These are phyloP conservation scores for Nipponacmea schrenckii DNA, from an alignment of 2,888 invertebrate genomes.

Conservation along the genomic window DNA sequence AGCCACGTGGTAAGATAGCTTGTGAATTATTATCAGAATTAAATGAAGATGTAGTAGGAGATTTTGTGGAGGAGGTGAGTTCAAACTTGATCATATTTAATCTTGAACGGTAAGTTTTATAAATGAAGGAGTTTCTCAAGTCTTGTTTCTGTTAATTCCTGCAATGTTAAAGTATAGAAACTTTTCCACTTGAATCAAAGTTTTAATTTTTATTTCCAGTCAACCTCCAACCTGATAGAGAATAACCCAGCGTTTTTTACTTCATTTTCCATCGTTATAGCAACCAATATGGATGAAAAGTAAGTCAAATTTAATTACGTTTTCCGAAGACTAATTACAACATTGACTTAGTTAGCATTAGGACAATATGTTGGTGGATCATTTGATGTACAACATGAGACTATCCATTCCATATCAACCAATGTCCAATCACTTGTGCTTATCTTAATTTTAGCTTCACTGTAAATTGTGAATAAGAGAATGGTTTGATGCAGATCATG, in stretches of 20 bases:
- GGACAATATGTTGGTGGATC: too few relatives aligned
- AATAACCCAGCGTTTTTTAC: conserved; percentile 90
- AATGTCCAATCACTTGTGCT: too few relatives aligned
- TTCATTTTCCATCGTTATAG: conserved; percentile 87
- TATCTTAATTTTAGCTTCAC: too few relatives aligned
- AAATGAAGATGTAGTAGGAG: conserved; percentile 92
- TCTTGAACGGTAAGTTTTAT: too few relatives aligned
- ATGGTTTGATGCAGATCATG: too few relatives aligned
- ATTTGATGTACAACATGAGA: too few relatives aligned
- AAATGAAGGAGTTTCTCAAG: not conserved
- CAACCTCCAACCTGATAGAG: conserved; percentile 83
- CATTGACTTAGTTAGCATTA: too few relatives aligned
- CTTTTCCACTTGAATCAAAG: not conserved
- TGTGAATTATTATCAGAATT: conserved; percentile 86
- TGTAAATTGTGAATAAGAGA: too few relatives aligned
- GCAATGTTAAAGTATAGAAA: not conserved
- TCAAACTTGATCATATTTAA: not conserved
- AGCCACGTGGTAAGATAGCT: conserved; percentile 84
- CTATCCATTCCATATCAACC: too few relatives aligned
- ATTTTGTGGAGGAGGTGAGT: conserved; percentile 83
- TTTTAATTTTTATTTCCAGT: conserved; percentile 62
- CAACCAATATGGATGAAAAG: conserved; percentile 80
- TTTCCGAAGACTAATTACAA: too few relatives aligned
- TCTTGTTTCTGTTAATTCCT: not conserved
- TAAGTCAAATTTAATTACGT: conserved; percentile 28